Conservation (phyloP, 2,797 vertebrate genomes). For the Enoplosus armatus region DNA sequence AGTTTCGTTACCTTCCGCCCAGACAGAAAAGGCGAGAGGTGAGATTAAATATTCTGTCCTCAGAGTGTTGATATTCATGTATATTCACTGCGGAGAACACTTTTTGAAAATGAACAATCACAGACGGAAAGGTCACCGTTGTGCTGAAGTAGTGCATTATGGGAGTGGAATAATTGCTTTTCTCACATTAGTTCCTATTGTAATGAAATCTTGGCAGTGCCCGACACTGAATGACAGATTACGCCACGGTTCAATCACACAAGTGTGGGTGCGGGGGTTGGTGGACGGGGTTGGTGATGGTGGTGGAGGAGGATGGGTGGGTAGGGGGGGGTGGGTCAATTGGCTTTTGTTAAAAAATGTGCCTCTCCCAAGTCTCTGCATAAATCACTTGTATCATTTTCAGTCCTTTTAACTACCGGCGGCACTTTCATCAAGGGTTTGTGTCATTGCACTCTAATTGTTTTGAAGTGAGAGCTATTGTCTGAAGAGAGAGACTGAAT, state of each 20-base stretch:
- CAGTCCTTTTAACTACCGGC: conserved; percentile 59
- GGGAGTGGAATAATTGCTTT: conserved; percentile 83
- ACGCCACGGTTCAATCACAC: conserved; percentile 69
- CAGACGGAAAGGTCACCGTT: conserved; percentile 80
- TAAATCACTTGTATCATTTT: conserved; percentile 74
- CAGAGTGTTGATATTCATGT: conserved; percentile 72
- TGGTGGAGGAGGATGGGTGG: fast-evolving
- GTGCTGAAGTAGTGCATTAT: conserved; percentile 81
- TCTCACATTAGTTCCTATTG: conserved; percentile 82
- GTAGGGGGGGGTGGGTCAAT: conserved; percentile 51
- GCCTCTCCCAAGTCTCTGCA: conserved; percentile 51
- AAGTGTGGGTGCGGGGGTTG: conserved; percentile 28
- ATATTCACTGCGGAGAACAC: conserved; percentile 66
- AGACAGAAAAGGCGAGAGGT: conserved; percentile 42
- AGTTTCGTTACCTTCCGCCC: conserved; percentile 45
- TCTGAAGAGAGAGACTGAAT: conserved; percentile 68
- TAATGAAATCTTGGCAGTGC: conserved; percentile 78
- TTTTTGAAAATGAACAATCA: conserved; percentile 80
- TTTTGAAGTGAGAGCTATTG: conserved; percentile 75
- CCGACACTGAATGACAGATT: conserved; percentile 77
- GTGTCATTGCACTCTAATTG: conserved; percentile 73
- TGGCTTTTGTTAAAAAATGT: conserved; percentile 71
- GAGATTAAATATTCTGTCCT: conserved; percentile 67
- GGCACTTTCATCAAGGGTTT: conserved; percentile 68
- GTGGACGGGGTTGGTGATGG: fast-evolving